These are phyloP conservation scores for Drosophila lowei DNA, from an alignment of 1,140 invertebrate species.

Conservation along the genomic window DNA sequence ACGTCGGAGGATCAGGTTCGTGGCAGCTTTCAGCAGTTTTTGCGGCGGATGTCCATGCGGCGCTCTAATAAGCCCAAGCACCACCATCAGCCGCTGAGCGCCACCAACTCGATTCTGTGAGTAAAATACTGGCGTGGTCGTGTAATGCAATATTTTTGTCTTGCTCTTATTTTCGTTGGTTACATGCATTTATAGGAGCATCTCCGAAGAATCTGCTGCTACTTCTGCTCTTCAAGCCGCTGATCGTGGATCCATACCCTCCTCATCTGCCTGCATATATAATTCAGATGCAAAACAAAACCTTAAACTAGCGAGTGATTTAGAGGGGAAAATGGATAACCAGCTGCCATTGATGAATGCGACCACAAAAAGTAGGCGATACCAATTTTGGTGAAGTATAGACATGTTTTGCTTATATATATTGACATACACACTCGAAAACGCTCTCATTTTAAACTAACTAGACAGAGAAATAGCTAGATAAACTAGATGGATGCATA, in stretches of 20 bases:
- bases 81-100: slow-evolving; percentile 68
- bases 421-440: too few species aligned
- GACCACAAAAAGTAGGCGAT: too few species aligned
- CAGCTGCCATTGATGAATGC: too few species aligned
- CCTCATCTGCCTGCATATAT: slow-evolving; percentile 29
- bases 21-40: slow-evolving; percentile 78
- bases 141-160: not conserved
- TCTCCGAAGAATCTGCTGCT: slow-evolving; percentile 69
- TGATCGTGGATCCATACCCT: slow-evolving; percentile 48
- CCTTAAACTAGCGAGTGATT: not conserved
- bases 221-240: slow-evolving; percentile 56
- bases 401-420: too few species aligned
- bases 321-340: too few species aligned
- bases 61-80: slow-evolving; percentile 70
- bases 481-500: too few species aligned
- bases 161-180: not conserved
- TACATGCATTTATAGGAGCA: slow-evolving; percentile 53
- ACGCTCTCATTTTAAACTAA: too few species aligned
- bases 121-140: slow-evolving; percentile 5
- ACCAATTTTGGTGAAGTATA: too few species aligned
- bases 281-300: slow-evolving; percentile 32
- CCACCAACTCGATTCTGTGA: slow-evolving; percentile 75
- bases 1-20: slow-evolving; percentile 29
- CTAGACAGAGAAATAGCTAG: too few species aligned
- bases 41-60: slow-evolving; percentile 80